Percentiles rank a stretch among this genome's conserved stretches.
Conservation (phyloP, 2,113 vertebrate genomes). For the Sturnira hondurensis region DNA sequence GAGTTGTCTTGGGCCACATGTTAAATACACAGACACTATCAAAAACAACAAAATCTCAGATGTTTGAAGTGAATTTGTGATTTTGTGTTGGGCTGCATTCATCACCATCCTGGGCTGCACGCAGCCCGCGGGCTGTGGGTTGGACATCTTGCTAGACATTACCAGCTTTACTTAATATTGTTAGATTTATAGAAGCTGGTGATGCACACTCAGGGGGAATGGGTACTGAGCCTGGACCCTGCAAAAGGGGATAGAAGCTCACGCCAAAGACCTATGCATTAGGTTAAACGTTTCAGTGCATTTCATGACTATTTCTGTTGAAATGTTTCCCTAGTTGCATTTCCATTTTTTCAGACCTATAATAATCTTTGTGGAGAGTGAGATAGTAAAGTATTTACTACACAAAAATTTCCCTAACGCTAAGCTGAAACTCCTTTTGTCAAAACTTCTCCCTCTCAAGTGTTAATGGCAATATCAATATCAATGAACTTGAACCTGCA, state of each 20-base stretch:
- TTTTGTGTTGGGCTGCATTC: no score
- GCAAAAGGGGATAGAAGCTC: neutral
- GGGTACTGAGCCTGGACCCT: neutral
- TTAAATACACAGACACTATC: no score
- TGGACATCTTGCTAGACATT: neutral
- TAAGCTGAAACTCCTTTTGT: neutral
- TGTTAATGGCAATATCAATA: neutral
- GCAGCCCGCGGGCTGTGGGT: no score
- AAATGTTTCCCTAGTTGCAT: neutral
- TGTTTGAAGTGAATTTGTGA: no score
- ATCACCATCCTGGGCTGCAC: no score
- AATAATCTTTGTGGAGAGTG: neutral
- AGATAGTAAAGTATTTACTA: neutral
- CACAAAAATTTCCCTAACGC: neutral
- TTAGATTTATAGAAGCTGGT: fast-evolving
- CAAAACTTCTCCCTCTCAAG: neutral
- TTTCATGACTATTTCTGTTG: neutral
- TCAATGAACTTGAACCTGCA: neutral
- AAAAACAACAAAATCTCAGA: no score
- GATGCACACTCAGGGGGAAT: neutral
- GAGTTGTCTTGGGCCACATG: no score
- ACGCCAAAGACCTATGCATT: neutral
- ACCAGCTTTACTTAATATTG: neutral
- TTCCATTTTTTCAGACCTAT: neutral
- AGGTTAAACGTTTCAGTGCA: neutral